These are phyloP conservation scores for Trichacis sp. DNA, from an alignment of 2,888 invertebrate genomes.

Conservation along the genomic window DNA sequence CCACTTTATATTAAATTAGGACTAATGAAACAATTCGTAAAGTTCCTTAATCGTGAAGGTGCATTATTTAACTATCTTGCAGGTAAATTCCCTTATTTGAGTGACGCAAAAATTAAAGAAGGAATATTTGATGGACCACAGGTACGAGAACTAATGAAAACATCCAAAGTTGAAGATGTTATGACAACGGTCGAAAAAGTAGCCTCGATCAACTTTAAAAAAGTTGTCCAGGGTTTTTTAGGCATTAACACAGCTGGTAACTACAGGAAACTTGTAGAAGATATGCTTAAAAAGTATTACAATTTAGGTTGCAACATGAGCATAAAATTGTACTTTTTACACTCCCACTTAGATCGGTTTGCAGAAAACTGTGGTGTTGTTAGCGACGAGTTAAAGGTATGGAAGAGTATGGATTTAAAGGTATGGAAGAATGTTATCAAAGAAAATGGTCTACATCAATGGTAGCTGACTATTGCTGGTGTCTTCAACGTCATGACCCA, in stretches of 20 bases:
- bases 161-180: constrained; percentile 18
- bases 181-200: constrained; percentile 35
- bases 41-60: constrained; percentile 16
- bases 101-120: constrained; percentile 26
- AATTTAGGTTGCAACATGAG: constrained; percentile 47
- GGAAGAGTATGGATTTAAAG: constrained; percentile 57
- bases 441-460: constrained; percentile 23
- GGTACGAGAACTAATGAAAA: constrained; percentile 21
- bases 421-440: constrained; percentile 59
- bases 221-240: constrained; percentile 32
- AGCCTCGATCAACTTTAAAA: constrained; percentile 37
- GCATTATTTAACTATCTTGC: constrained; percentile 17
- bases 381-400: constrained; percentile 58
- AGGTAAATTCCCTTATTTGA: constrained; percentile 21
- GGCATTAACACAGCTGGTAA: constrained; percentile 38
- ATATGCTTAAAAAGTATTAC: constrained; percentile 42
- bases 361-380: constrained; percentile 54
- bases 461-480: constrained; percentile 4
- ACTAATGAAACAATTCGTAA: constrained; percentile 24
- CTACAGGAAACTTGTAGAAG: constrained; percentile 39
- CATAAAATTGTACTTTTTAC: constrained; percentile 17
- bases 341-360: constrained; percentile 38
- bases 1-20: constrained; percentile 28
- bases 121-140: constrained; percentile 32
- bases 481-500: no score